Evolutionary conservation across 2,888 invertebrate genomes (phyloP).

Genomic region (Argyresthia goedartella): DNA sequence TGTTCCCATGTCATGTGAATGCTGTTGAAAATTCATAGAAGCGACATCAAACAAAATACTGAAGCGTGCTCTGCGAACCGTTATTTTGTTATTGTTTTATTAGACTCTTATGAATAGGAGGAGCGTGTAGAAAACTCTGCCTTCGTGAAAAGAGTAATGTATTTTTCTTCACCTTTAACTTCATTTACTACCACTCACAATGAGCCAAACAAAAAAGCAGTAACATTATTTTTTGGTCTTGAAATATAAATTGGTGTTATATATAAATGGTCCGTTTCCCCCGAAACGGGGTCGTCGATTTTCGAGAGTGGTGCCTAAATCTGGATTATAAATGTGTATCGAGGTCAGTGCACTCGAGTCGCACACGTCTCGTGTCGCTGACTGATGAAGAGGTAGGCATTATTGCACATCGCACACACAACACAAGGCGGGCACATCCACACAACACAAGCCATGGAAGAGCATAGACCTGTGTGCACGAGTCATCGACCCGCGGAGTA

Average conservation of each 20-base stretch:
- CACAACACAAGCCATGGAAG: slow-evolving; percentile 10
- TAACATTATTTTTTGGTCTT: neutral
- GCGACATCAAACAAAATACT: too few relatives aligned
- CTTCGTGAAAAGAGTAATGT: too few relatives aligned
- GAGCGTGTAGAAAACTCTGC: too few relatives aligned
- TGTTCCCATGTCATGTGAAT: too few relatives aligned
- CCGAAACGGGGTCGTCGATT: neutral
- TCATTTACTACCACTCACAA: too few relatives aligned
- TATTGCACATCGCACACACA: slow-evolving; percentile 4
- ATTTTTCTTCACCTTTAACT: too few relatives aligned
- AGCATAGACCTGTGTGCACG: slow-evolving; percentile 14
- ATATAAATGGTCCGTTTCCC: neutral
- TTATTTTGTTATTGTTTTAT: too few relatives aligned
- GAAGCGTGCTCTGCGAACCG: too few relatives aligned
- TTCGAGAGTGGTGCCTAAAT: neutral
- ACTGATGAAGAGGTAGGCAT: slow-evolving; percentile 29
- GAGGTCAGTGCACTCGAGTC: slow-evolving; percentile 41
- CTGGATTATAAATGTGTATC: slow-evolving; percentile 15
- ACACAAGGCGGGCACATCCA: neutral
- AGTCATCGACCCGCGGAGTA: slow-evolving; percentile 16
- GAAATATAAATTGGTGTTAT: neutral
- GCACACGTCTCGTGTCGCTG: slow-evolving; percentile 19
- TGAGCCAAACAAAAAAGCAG: neutral
- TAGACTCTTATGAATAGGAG: too few relatives aligned
- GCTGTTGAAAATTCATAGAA: too few relatives aligned